Base-by-base conservation (phyloP, 2,888 invertebrate species). In the Anarsia innoxiella region DNA sequence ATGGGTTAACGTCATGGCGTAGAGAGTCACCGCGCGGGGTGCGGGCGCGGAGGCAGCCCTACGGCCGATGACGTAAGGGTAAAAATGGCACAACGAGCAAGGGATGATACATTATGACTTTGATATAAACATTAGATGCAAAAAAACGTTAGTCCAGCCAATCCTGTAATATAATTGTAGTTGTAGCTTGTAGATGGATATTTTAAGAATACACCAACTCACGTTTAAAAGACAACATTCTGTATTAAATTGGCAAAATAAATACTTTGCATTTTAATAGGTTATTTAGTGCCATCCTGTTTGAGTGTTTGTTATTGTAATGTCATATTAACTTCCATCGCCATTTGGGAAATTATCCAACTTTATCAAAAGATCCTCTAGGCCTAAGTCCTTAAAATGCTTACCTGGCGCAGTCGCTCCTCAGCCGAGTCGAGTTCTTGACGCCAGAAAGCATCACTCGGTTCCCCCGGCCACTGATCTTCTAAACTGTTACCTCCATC, bases 51-150 rank as follows among this genome's bases (percentile, higher is more conserved):
- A 16, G 31, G n/a, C 56, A 23, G 37, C 57, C 71, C 55, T 56
- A 36, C 40, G 38, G 42, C 53, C 63, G 33, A 51, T 44, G 59
- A 72, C 56, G 58, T 38, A 36, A 5, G 33, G 30, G 46, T 51
- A 51, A 56, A 79, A 82, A 84, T 83, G 82, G 78, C 83, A 84
- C 83, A 84, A 83, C 79, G 82, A 83, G 68, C 79, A 74, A 77
- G 70, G 63, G 59, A 58, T 61, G 41, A 51, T 51, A 51, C n/a
- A n/a, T n/a, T n/a, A n/a, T n/a, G n/a, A n/a, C n/a, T n/a, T 49
- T 54, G 50, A 52, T 37, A 37, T 41, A 33, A 44, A 55, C 53
- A 41, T 49, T 54, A 56, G 61, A 58, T 62, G 61, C 61, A 64
- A 70, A 69, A n/a, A 66, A 53, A 44, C 50, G 69, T 78, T 83